These are phyloP conservation scores for Bimastos eiseni DNA, from an alignment of 2,888 invertebrate species.

Conservation along the genomic window DNA sequence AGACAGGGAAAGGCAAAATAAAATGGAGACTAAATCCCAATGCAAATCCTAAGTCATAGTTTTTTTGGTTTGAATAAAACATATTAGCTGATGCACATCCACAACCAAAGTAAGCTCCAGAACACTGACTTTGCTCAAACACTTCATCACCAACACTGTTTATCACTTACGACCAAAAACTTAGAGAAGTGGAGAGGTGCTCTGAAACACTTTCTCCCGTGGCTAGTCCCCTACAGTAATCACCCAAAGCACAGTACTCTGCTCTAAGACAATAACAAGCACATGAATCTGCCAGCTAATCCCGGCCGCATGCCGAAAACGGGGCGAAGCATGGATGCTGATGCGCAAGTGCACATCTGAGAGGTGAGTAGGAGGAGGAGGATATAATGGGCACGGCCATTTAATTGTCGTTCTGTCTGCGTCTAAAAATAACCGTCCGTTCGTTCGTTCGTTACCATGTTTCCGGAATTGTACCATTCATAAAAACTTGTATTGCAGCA, in stretches of 20 bases:
- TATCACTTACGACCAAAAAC: neutral
- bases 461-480: neutral
- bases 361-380: neutral
- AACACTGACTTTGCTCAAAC: neutral
- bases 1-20: no score
- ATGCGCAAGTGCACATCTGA: neutral
- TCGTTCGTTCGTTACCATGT: constrained; percentile 6
- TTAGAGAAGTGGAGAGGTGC: neutral
- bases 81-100: neutral
- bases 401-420: neutral
- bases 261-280: neutral
- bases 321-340: neutral
- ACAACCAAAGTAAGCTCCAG: neutral
- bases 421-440: neutral
- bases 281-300: constrained; percentile 13
- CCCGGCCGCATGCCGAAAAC: neutral
- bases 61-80: neutral
- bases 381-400: neutral
- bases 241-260: neutral
- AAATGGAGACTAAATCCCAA: no score
- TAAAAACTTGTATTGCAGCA: neutral
- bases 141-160: neutral
- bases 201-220: neutral
- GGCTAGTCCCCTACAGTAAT: neutral
- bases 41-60: no score